Conservation (phyloP, 35 echinoderm and acorn worm genomes). For the Lytechinus pictus region DNA sequence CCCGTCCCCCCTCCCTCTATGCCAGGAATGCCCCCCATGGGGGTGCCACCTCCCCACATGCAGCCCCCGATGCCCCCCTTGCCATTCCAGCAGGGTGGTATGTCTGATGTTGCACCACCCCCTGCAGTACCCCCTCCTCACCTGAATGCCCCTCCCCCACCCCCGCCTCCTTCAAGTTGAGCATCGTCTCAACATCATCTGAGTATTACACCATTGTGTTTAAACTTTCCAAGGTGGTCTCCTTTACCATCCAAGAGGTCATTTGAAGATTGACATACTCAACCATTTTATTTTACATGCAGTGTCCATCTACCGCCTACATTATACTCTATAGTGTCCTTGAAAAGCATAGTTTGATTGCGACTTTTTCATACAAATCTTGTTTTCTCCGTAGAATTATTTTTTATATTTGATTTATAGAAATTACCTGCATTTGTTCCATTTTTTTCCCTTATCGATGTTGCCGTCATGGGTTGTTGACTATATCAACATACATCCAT, state of each 20-base stretch:
- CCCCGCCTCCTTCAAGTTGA: constrained; percentile 53
- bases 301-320: not conserved
- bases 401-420: no score
- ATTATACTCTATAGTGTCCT: not conserved
- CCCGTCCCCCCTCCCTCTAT: constrained; percentile 65
- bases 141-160: constrained; percentile 65
- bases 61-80: constrained; percentile 89
- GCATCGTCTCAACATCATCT: no score
- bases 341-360: not conserved
- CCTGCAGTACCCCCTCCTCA: constrained; percentile 42
- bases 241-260: not conserved
- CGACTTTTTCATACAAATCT: no score
- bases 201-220: not conserved
- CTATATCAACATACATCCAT: no score
- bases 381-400: no score
- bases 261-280: not conserved
- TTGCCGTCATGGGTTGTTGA: no score
- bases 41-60: constrained; percentile 56
- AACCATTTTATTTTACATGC: not conserved
- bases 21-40: constrained; percentile 58
- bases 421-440: no score
- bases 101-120: constrained; percentile 21
- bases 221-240: not conserved
- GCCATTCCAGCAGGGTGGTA: constrained; percentile 56
- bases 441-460: no score